Base-by-base conservation (phyloP, 2,888 invertebrate species). In the Sialis fuliginosa region DNA sequence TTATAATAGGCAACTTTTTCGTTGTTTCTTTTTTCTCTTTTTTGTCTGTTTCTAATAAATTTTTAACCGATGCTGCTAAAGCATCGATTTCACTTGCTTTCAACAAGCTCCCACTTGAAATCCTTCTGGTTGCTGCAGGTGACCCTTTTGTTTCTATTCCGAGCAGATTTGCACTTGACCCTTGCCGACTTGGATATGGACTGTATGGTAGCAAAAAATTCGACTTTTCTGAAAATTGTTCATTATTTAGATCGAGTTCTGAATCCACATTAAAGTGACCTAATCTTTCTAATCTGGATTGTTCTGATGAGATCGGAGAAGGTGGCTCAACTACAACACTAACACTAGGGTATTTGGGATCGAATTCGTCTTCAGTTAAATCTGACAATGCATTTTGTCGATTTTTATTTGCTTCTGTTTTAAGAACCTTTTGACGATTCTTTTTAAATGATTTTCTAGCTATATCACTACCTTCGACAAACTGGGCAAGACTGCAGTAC, bases 71-170 rank as follows among this genome's bases (percentile, higher is more conserved):
- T 7, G 78, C 75, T n/a, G 77, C 75, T 41, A 72, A 57, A 30
- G 72, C 70, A 1, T 74, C 68, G 13, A 74, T 70, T 60, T 79
- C 81, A 41, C 74, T 76, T 4, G 79, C 77, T 61, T 85, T 90
- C 58, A 90, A 76, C 53, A 89, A 78, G 58, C 89, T 90, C 49
- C 91, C 90, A 62, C 89, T 89, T 52, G 91, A 91, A 60, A 93
- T 91, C 54, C 92, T 71, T 51, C 92, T 74, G 6, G 89, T 87
- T 7, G 90, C 88, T 47, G 88, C 84, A 5, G 87, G 85, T 1
- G 87, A 86, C 57, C 79, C 79, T 53, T 78, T 82, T 42, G 74
- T 70, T 57, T 79, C 79, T 44, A 78, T 72, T 44, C 66, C 67
- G 42, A 79, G 59, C 7, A 75, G 63, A 55, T 79, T 77, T 7